Evolutionary conservation across 2,888 invertebrate species (phyloP).

Genomic region (Cyclophora albipunctata): DNA sequence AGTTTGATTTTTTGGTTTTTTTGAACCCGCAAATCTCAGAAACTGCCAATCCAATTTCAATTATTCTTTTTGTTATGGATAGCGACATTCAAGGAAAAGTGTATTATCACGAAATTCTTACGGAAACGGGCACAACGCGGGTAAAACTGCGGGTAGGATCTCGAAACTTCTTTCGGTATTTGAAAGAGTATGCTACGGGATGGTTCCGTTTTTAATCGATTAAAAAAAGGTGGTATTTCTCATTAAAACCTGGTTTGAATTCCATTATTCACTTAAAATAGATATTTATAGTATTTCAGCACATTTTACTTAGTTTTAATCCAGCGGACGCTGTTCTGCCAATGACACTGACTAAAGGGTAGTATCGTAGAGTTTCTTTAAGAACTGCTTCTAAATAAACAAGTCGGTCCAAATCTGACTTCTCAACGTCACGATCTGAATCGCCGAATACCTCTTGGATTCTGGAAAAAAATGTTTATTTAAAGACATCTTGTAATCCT

Average conservation of each 20-base stretch:
- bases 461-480: conserved; percentile 4
- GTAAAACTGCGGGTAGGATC: neutral
- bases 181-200: too few relatives aligned
- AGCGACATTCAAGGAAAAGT: too few relatives aligned
- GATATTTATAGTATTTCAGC: neutral
- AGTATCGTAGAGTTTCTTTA: conserved; percentile 36
- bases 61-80: too few relatives aligned
- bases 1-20: too few relatives aligned
- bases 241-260: too few relatives aligned
- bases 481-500: conserved; percentile 6
- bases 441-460: conserved; percentile 18
- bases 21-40: too few relatives aligned
- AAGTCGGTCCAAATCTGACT: conserved; percentile 31
- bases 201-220: too few relatives aligned
- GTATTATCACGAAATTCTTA: too few relatives aligned
- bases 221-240: too few relatives aligned
- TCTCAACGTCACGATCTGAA: conserved; percentile 22
- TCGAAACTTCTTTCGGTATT: too few relatives aligned
- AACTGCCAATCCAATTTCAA: too few relatives aligned
- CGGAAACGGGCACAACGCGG: too few relatives aligned
- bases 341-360: conserved; percentile 29
- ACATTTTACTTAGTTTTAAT: conserved; percentile 28
- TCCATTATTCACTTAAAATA: neutral
- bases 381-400: conserved; percentile 39
- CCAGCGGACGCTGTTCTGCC: conserved; percentile 26